Conservation (phyloP, 2,888 invertebrate genomes). For the Agrotis segetum region DNA sequence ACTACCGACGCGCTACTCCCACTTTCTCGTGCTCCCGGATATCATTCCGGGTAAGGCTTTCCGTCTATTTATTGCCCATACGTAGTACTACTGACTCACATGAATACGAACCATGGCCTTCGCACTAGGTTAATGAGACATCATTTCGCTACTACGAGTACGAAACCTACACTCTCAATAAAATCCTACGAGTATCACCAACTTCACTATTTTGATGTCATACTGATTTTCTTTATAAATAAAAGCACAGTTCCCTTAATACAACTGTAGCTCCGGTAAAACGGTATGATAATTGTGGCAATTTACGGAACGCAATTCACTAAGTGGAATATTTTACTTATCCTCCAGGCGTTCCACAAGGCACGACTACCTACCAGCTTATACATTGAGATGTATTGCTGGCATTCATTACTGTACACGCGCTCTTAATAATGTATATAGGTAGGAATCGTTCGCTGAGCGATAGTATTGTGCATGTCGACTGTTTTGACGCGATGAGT, state of each 20-base stretch:
- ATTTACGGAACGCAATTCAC: constrained; percentile 84
- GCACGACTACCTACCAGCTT: constrained; percentile 83
- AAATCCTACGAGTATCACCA: constrained; percentile 52
- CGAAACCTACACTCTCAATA: constrained; percentile 67
- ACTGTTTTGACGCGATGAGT: constrained; percentile 35
- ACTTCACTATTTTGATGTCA: constrained; percentile 52
- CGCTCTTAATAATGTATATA: constrained; percentile 69
- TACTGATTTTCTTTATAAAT: constrained; percentile 56
- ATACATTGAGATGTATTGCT: constrained; percentile 84
- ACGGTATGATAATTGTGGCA: constrained; percentile 83
- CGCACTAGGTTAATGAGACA: constrained; percentile 75
- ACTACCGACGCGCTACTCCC: constrained; percentile 62
- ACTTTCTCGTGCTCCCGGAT: constrained; percentile 77
- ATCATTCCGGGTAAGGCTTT: constrained; percentile 84
- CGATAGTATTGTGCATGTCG: constrained; percentile 24
- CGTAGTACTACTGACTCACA: constrained; percentile 72
- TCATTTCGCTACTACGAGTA: constrained; percentile 66
- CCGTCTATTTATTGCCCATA: constrained; percentile 84
- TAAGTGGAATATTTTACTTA: constrained; percentile 88
- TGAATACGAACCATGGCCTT: constrained; percentile 72
- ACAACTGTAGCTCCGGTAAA: constrained; percentile 65
- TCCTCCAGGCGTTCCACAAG: constrained; percentile 79
- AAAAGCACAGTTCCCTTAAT: constrained; percentile 51
- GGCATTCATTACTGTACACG: constrained; percentile 79
- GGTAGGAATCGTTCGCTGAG: constrained; percentile 58